Conservation (phyloP, 2,888 invertebrate genomes). For the Lasioglossum morio region DNA sequence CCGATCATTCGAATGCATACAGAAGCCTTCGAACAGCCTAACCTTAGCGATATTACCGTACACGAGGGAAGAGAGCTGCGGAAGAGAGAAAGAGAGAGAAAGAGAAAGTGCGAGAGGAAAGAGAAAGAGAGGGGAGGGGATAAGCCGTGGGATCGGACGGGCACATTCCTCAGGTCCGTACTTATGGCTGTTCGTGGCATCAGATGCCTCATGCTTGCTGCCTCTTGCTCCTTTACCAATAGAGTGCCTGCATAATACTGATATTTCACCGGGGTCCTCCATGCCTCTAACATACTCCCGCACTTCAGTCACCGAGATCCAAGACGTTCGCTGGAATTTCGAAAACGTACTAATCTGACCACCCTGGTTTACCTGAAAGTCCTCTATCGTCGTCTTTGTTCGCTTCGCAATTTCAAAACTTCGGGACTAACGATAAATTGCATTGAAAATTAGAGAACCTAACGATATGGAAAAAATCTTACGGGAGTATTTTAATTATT, state of each 20-base stretch:
- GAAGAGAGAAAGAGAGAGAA: constrained; percentile 46
- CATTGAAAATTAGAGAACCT: neutral
- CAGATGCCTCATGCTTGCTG: constrained; percentile 75
- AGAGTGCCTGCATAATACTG: constrained; percentile 66
- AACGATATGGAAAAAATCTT: neutral
- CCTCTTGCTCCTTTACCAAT: constrained; percentile 68
- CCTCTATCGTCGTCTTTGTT: neutral
- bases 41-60: constrained; percentile 63
- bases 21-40: constrained; percentile 63
- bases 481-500: no score
- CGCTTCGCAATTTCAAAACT: neutral
- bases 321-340: constrained; percentile 3
- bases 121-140: constrained; percentile 72
- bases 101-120: constrained; percentile 56
- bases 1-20: constrained; percentile 57
- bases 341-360: neutral
- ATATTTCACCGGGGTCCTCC: constrained; percentile 65
- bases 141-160: constrained; percentile 84
- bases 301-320: constrained; percentile 2
- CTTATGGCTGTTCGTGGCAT: constrained; percentile 77
- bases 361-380: neutral
- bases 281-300: constrained; percentile 8
- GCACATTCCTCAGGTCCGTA: constrained; percentile 82
- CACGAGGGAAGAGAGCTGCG: constrained; percentile 20
- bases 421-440: neutral